Evolutionary conservation across 2,888 invertebrate genomes (phyloP), one percentile per base, ranked within the genome.

Genomic region (Phymatocera aterrima): DNA sequence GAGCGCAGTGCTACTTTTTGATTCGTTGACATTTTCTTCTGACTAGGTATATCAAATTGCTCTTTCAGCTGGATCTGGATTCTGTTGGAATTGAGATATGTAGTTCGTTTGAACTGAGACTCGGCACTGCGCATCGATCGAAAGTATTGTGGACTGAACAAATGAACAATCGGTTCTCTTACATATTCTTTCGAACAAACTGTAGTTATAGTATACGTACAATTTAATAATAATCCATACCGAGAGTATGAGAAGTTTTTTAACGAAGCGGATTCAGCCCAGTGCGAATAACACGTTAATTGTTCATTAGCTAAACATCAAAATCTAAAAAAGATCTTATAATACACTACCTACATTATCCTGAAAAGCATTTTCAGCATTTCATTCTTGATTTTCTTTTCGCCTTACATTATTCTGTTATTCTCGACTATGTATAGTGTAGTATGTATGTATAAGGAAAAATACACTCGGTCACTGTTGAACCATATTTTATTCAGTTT

Each of bases 281-380:
- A 72, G 70, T 72, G 70, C 70, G 8, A 51, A 51, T 51, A 51
- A 72, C 48, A 48, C 51, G 70, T 51, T 51, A 77, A 65, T 40
- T 43, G 77, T 77, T 64, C 65, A 48, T 79, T 77, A 77, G 61
- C 79, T 79, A 79, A 77, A 79, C 79, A 79, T 79, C 79, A 79
- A 79, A 79, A 79, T 79, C 79, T 79, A 64, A 77, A 79, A 79
- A 79, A 79, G 34, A 18, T 79, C 40, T 12, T 78, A 78, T 78
- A 31, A 57, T 78, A 78, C 75, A 79, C 77, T 79, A 79, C n/a
- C 77, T 79, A 79, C 77, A 54, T 75, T 64, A 51, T 60, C 65
- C 77, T 75, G 77, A 61, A 74, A 61, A 79, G 43, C n/a, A 40
- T 54, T 57, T 75, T 60, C 75, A 75, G 57, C 43, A 8, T 31